These are phyloP conservation scores for Ptilonorhynchus violaceus DNA, from an alignment of 2,113 vertebrate genomes.

Conservation along the genomic window DNA sequence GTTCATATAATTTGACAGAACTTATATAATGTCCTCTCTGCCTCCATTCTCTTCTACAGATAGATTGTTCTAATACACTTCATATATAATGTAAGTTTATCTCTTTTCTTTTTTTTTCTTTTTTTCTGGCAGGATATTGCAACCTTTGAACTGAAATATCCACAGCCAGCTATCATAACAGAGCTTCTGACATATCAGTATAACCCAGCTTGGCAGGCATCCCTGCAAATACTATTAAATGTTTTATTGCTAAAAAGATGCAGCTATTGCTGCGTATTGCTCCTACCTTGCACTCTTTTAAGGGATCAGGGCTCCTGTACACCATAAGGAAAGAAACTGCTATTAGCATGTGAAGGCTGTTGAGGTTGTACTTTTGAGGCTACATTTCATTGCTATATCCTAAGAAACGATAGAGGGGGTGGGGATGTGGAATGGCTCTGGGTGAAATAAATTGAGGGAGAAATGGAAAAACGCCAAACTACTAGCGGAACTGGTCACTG, in stretches of 20 bases:
- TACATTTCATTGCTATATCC: neutral
- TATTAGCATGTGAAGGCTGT: neutral
- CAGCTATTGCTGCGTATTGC: neutral
- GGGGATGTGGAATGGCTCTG: neutral
- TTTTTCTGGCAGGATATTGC: neutral
- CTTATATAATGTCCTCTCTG: neutral
- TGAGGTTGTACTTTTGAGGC: neutral
- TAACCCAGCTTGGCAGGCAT: constrained; percentile 21
- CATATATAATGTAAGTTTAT: neutral
- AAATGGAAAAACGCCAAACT: neutral
- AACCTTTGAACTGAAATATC: constrained; percentile 51
- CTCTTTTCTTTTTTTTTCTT: neutral
- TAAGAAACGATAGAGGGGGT: neutral
- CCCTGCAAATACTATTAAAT: neutral
- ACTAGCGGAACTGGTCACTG: neutral
- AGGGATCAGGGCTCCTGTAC: neutral
- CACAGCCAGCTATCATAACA: neutral
- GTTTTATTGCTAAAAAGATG: neutral
- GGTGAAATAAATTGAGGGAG: neutral
- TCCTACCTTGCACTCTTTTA: neutral
- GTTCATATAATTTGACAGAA: neutral
- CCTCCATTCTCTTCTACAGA: neutral
- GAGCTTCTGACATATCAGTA: constrained; percentile 30
- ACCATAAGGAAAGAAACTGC: neutral
- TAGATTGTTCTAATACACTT: neutral